These are phyloP conservation scores for Gouania willdenowi DNA, from an alignment of 2,797 vertebrate species.

Conservation along the genomic window DNA sequence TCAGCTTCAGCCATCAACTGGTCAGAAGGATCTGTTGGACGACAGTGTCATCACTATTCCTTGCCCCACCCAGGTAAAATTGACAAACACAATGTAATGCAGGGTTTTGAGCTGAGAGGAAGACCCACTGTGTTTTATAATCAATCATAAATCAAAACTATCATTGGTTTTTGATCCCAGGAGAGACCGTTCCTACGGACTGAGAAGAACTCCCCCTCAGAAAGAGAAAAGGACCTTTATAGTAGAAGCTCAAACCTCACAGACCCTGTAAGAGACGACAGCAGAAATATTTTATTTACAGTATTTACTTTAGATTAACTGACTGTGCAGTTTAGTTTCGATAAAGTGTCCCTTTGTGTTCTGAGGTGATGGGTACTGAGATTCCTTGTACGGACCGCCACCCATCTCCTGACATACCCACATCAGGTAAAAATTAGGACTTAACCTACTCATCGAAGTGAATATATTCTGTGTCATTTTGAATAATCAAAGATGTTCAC, in stretches of 20 bases:
- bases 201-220: constrained; percentile 43
- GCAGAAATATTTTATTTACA: background rate
- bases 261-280: constrained; percentile 43
- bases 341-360: background rate
- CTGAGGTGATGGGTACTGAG: constrained; percentile 64
- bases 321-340: too few species aligned
- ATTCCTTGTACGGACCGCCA: constrained; percentile 57
- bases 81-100: too few species aligned
- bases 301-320: background rate
- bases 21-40: constrained; percentile 27
- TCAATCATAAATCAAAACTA: background rate
- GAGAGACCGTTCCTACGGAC: constrained; percentile 69
- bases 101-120: too few species aligned
- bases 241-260: background rate
- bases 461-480: too few species aligned
- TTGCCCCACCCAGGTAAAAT: constrained; percentile 62
- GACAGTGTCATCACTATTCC: constrained; percentile 13
- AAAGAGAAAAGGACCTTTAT: background rate
- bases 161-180: constrained; percentile 29
- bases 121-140: too few species aligned
- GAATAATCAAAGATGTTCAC: background rate
- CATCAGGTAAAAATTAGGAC: constrained; percentile 52
- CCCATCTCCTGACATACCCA: constrained; percentile 61
- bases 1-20: constrained; percentile 62
- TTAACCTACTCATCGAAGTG: too few species aligned